Evolutionary conservation across 2,888 invertebrate species (phyloP), one percentile per base, ranked within the genome.

Genomic region (Dasypolia templi): DNA sequence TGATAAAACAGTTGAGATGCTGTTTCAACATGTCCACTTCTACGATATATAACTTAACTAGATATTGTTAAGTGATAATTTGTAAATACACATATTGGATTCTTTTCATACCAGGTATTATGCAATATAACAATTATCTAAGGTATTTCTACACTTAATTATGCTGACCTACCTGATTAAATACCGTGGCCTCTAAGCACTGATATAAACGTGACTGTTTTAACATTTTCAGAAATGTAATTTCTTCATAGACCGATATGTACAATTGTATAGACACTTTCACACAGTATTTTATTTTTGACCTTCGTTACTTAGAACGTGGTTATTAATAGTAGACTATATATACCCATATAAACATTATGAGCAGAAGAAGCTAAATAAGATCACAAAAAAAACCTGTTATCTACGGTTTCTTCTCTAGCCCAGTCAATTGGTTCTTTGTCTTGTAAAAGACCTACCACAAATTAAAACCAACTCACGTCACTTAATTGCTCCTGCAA

Each of bases 401-500:
- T 14, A 14, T n/a, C 14, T 14, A 44, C 35, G 3, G 44, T 19
- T 44, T 62, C 7, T 26, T 32, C 17, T 32, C 32, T 19, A 56
- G 32, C 22, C 35, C 35, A 55, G 46, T 46, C 17, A 46, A 4
- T 35, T 39, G 29, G 6, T 35, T 11, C 6, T 29, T 3, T 44
- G 14, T 35, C 17, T 49, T 17, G 4, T 6, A 66, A 42, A 32
- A 53, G 66, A 53, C 14, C n/a, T 19, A 17, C n/a, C 4, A 64
- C 22, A 63, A 66, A 72, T 61, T 39, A 55, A 68, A 44, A 35
- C 35, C 35, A 66, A 59, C 62, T 46, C 46, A 56, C 42, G 46
- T 53, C 29, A 70, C 42, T 66, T 81, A 74, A 80, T 82, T 79
- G 71, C 67, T 66, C 44, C 74, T 80, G 67, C 63, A 74, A 71